Percentiles rank a stretch among this genome's conserved stretches.
Conservation (phyloP, 2,113 vertebrate species). For the Gymnogyps californianus region DNA sequence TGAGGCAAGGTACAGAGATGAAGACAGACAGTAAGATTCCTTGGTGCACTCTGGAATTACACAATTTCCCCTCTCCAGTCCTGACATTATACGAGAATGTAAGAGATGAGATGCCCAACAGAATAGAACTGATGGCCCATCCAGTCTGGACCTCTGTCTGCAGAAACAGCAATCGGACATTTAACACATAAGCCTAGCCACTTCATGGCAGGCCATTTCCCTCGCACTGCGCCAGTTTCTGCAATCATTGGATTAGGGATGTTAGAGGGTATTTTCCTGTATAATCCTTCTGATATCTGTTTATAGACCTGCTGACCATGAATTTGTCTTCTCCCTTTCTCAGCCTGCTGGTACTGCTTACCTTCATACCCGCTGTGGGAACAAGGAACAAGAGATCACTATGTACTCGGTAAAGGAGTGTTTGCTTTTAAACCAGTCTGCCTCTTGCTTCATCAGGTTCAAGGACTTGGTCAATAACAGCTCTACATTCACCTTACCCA, state of each 20-base stretch:
- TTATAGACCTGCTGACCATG: not conserved
- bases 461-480: not conserved
- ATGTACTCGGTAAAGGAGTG: accelerated
- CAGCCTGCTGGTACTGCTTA: not conserved
- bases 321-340: not conserved
- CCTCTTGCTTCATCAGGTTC: not conserved
- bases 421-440: not conserved
- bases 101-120: not conserved
- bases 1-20: not conserved
- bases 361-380: accelerated
- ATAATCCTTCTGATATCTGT: not conserved
- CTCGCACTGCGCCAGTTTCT: accelerated
- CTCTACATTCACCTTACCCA: not conserved
- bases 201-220: not conserved
- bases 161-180: not conserved
- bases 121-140: not conserved
- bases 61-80: not conserved
- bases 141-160: not conserved
- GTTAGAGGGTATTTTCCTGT: not conserved
- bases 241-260: not conserved
- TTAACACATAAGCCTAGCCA: not conserved
- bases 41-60: not conserved
- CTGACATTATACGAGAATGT: accelerated
- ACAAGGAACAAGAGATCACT: not conserved
- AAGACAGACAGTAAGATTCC: not conserved